Base-by-base conservation (phyloP, 2,888 invertebrate genomes). In the Embidobia sp. region DNA sequence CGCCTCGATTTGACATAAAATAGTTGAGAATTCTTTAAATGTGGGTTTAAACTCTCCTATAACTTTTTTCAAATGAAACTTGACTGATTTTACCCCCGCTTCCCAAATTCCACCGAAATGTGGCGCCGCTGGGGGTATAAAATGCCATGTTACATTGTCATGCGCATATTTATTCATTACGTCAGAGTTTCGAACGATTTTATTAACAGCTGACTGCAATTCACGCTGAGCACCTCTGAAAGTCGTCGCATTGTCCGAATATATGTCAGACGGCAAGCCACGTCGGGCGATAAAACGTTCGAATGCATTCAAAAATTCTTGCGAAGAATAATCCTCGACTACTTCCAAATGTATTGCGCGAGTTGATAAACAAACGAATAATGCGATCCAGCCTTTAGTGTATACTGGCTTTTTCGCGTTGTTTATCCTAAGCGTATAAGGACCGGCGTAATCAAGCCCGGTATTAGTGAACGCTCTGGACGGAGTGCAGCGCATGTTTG, bases 21-120 rank as follows among this genome's bases (percentile, higher is more conserved):
- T 3, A 7, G 40, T 40, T 7, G 16, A 11, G 2, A 40, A 3
- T n/a, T 48, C 48, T n/a, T 48, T 29, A 2, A 48, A 3, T 1
- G 48, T 27, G 0, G 48, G 27, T 1, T 15, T 48, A 11, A 29
- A 29, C 7, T 27, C n/a, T 4, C 29, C 27, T 5, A 48, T 2
- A 3, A 48, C 27, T 2, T 29, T 7, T 1, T 3, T 8, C 15
- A 48, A 16, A 16, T 48, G 48, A n/a, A 16, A 11, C 16, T 48
- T 48, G 4, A 4, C 29, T n/a, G 48, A 27, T 11, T 48, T 48
- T 1, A 48, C 48, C 8, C 48, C 48, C 16, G 48, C 48, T n/a
- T 48, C 27, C 48, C 48, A 48, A 6, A 48, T 15, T 16, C 48
- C 48, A 3, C 48, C 29, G 7, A 48, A 48, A 5, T 48, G 15